Conservation (phyloP, 2,797 vertebrate genomes). For the Falco biarmicus region DNA sequence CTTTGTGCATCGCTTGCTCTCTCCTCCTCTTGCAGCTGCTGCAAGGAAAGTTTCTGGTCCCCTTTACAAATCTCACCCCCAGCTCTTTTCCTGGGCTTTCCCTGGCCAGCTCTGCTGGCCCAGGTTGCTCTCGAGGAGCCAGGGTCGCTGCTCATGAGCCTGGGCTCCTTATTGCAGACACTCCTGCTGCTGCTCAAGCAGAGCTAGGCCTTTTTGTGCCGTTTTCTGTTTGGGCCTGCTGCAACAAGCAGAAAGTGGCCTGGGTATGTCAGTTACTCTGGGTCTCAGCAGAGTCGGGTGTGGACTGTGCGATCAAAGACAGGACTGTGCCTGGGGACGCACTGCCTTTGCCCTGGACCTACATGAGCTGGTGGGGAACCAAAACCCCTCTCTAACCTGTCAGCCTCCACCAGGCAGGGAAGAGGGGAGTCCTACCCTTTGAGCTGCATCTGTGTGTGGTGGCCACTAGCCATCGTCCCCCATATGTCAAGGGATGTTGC, state of each 20-base stretch:
- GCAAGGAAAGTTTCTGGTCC: background rate
- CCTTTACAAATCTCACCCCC: rapidly evolving
- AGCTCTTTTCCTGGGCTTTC: background rate
- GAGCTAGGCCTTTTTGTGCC: background rate
- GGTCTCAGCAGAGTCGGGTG: background rate
- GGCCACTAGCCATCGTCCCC: background rate
- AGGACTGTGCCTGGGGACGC: background rate
- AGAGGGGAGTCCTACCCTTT: background rate
- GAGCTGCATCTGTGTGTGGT: rapidly evolving
- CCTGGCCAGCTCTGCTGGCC: background rate
- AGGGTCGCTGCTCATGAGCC: background rate
- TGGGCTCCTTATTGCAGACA: background rate
- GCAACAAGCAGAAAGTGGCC: background rate
- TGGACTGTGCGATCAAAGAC: rapidly evolving
- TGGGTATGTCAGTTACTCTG: rapidly evolving
- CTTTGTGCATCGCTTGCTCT: background rate
- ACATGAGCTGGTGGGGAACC: rapidly evolving
- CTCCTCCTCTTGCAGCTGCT: background rate
- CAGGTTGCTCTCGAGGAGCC: rapidly evolving
- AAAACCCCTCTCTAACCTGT: background rate
- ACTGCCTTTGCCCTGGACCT: rapidly evolving
- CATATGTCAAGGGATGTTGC: rapidly evolving
- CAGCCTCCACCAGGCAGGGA: background rate
- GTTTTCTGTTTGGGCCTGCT: background rate
- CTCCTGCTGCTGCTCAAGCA: background rate